Conservation (phyloP, 2,797 vertebrate genomes). For the Clarias fuscus region DNA sequence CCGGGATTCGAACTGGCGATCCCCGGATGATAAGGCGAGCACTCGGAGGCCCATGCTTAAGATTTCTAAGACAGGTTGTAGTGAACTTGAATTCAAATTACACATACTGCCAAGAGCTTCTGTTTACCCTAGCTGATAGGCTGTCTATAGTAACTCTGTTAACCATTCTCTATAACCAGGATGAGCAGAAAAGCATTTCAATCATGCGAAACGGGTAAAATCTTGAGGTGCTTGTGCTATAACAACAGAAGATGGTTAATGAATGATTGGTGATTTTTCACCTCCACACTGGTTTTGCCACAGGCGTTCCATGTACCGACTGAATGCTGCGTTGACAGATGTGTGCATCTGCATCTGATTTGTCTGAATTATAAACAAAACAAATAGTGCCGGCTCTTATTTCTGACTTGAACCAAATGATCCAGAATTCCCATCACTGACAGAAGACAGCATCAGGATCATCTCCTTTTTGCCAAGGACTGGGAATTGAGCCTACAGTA, state of each 20-base stretch:
- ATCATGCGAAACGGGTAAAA: neutral
- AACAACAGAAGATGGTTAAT: neutral
- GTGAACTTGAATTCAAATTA: neutral
- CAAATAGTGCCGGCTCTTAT: too few relatives aligned
- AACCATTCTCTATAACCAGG: neutral
- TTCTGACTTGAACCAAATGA: too few relatives aligned
- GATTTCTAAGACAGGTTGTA: neutral
- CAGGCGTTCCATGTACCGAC: too few relatives aligned
- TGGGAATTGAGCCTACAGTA: neutral
- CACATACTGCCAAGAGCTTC: neutral
- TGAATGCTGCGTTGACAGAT: too few relatives aligned
- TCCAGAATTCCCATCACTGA: too few relatives aligned
- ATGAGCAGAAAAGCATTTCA: neutral
- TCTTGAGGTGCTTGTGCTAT: neutral
- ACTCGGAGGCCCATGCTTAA: neutral
- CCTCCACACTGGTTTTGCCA: too few relatives aligned
- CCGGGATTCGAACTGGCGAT: too few relatives aligned
- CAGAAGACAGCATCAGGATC: neutral
- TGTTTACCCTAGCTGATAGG: neutral
- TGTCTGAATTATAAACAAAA: too few relatives aligned
- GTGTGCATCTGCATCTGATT: too few relatives aligned
- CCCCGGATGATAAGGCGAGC: too few relatives aligned
- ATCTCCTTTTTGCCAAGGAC: neutral
- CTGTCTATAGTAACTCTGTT: neutral
- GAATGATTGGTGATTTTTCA: too few relatives aligned